A percentile compares a stretch with the other conserved stretches of the same genome.
These are phyloP conservation scores for Lepidocyrtinus sp. DNA, from an alignment of 2,888 invertebrate species.

Conservation along the genomic window DNA sequence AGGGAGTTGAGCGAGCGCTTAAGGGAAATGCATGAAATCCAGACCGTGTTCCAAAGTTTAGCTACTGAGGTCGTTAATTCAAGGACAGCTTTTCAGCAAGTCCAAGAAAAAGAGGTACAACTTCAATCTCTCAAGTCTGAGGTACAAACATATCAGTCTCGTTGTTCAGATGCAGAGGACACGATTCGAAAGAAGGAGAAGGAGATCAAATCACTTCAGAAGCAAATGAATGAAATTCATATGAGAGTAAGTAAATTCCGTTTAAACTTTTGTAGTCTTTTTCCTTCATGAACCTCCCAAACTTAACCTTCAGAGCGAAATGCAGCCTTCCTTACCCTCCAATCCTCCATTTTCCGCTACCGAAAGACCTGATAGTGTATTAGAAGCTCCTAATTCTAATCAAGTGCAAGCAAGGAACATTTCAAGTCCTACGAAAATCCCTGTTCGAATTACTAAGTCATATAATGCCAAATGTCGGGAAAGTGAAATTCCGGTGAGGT, in stretches of 20 bases:
- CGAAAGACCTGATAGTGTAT: not conserved
- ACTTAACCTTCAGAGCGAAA: not conserved
- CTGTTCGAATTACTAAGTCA: slow-evolving; percentile 19
- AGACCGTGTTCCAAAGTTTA: slow-evolving; percentile 59
- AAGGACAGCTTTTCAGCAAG: slow-evolving; percentile 58
- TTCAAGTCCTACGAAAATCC: slow-evolving; percentile 36
- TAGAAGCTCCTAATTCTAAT: too few relatives aligned
- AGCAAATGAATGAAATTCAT: slow-evolving; percentile 65
- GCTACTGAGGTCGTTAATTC: slow-evolving; percentile 57
- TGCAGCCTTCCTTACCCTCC: too few relatives aligned
- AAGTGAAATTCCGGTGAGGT: not conserved
- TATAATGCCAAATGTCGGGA: not conserved
- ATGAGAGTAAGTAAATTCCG: slow-evolving; percentile 59
- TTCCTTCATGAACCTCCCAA: not conserved
- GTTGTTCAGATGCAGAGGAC: slow-evolving; percentile 61
- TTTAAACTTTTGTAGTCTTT: too few relatives aligned
- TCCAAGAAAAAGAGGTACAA: slow-evolving; percentile 65
- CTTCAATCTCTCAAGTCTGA: slow-evolving; percentile 61
- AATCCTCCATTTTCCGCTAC: not conserved
- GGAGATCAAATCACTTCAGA: slow-evolving; percentile 63
- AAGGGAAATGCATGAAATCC: slow-evolving; percentile 65
- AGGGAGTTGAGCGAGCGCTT: slow-evolving; percentile 62
- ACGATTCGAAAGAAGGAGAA: slow-evolving; percentile 63
- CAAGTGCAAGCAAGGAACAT: slow-evolving; percentile 28
- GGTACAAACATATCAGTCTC: slow-evolving; percentile 62